Conservation (phyloP, 2,113 vertebrate species). For the Platysternon megacephalum region DNA sequence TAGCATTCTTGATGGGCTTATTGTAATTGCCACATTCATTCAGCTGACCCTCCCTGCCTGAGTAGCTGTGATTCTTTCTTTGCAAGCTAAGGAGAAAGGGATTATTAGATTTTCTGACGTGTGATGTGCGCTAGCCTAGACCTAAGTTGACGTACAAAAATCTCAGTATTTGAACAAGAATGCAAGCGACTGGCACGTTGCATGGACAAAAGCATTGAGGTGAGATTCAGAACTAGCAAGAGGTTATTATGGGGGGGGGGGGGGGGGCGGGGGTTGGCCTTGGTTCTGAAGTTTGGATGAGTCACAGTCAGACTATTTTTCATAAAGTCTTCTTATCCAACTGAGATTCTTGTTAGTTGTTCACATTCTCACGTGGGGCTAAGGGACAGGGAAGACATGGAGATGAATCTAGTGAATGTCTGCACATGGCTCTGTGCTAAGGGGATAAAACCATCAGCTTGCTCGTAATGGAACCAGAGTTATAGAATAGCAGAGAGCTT, state of each 20-base stretch:
- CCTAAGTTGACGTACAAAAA: not conserved
- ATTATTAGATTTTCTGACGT: not conserved
- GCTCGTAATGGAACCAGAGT: slow-evolving; percentile 42
- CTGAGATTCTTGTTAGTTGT: slow-evolving; percentile 3
- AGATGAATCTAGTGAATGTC: slow-evolving; percentile 3
- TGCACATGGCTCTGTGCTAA: not conserved
- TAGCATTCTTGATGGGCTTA: not conserved
- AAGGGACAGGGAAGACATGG: not conserved
- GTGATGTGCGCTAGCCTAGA: not conserved
- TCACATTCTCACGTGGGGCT: not conserved
- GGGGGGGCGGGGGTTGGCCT: not conserved
- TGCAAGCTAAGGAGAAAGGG: not conserved
- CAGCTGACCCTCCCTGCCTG: not conserved
- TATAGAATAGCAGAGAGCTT: slow-evolving; percentile 27
- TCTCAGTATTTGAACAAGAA: not conserved
- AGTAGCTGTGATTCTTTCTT: not conserved
- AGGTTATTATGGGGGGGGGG: not conserved
- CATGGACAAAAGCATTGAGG: not conserved
- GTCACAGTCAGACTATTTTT: slow-evolving; percentile 14
- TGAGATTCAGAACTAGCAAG: not conserved
- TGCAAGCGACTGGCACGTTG: not conserved
- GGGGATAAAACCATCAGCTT: not conserved
- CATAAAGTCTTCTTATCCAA: not conserved
- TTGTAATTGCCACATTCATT: not conserved
- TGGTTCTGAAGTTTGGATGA: slow-evolving; percentile 44